These are phyloP conservation scores for Ursus arctos DNA, from an alignment of 2,113 vertebrate species.

Conservation along the genomic window DNA sequence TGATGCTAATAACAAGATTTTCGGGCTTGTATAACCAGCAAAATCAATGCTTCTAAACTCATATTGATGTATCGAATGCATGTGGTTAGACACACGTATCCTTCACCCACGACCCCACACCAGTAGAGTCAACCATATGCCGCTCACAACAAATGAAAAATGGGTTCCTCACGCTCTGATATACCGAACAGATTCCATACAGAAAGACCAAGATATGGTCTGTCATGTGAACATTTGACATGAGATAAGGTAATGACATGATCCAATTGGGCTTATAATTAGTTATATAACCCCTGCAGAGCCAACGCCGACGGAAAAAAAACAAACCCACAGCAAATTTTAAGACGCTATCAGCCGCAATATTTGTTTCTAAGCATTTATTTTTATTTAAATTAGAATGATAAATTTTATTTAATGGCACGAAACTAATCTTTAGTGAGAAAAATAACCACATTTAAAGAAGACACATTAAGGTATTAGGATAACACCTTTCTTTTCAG, in stretches of 20 bases:
- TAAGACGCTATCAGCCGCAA: background rate
- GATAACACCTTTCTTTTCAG: background rate
- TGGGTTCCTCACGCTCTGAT: background rate
- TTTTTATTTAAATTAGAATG: background rate
- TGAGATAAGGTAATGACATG: background rate
- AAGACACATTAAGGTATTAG: background rate
- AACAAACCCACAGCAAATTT: background rate
- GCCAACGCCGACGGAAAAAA: rapidly evolving
- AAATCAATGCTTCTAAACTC: background rate
- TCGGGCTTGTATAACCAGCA: no score
- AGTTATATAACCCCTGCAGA: background rate
- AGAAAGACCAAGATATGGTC: background rate
- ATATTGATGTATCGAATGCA: background rate
- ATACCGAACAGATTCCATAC: background rate
- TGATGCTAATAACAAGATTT: background rate
- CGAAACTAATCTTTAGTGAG: background rate
- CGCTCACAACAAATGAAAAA: background rate
- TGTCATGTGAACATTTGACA: background rate
- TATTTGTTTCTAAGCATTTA: background rate
- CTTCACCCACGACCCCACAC: background rate
- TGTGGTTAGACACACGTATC: background rate
- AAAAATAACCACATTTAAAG: background rate
- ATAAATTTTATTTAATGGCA: background rate
- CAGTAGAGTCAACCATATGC: background rate
- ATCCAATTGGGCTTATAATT: background rate